Percentiles rank a stretch among this genome's conserved stretches.
These are phyloP conservation scores for Dendrolimus kikuchii DNA, from an alignment of 1,140 invertebrate species.

Conservation along the genomic window DNA sequence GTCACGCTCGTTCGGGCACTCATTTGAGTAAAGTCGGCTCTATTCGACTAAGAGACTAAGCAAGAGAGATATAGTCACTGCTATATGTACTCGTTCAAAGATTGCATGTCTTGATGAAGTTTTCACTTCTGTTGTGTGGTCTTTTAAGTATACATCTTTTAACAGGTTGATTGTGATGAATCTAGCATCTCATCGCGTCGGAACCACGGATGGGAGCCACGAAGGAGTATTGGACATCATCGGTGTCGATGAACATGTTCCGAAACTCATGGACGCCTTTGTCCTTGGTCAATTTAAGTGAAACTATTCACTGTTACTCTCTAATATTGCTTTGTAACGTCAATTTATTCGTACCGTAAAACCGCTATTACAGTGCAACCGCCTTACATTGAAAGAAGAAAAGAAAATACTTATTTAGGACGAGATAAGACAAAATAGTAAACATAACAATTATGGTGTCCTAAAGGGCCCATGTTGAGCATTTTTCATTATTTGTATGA, in stretches of 20 bases:
- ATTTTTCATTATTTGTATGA: too few species aligned
- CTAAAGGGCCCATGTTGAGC: too few species aligned
- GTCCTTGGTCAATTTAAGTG: constrained; percentile 50
- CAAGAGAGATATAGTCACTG: too few species aligned
- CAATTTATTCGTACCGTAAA: too few species aligned
- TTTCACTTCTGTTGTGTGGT: not conserved
- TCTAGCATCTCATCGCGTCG: constrained; percentile 46
- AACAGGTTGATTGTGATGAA: constrained; percentile 54
- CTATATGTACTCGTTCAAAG: not conserved
- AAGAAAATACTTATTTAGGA: too few species aligned
- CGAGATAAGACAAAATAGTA: too few species aligned
- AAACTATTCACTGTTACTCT: constrained; percentile 7
- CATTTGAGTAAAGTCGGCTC: too few species aligned
- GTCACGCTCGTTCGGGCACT: too few species aligned
- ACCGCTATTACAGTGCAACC: too few species aligned
- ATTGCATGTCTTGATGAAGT: not conserved
- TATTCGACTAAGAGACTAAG: too few species aligned
- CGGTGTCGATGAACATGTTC: constrained; percentile 57
- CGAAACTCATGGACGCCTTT: constrained; percentile 57
- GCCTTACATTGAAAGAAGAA: too few species aligned
- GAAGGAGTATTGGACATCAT: constrained; percentile 56
- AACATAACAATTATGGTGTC: too few species aligned
- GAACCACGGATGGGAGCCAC: constrained; percentile 47
- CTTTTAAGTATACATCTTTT: constrained; percentile 8
- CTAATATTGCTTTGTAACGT: constrained; percentile 11